Evolutionary conservation across 2,888 invertebrate genomes (phyloP), one percentile per base, ranked within the genome.

Genomic region (Acrobasis consociella): DNA sequence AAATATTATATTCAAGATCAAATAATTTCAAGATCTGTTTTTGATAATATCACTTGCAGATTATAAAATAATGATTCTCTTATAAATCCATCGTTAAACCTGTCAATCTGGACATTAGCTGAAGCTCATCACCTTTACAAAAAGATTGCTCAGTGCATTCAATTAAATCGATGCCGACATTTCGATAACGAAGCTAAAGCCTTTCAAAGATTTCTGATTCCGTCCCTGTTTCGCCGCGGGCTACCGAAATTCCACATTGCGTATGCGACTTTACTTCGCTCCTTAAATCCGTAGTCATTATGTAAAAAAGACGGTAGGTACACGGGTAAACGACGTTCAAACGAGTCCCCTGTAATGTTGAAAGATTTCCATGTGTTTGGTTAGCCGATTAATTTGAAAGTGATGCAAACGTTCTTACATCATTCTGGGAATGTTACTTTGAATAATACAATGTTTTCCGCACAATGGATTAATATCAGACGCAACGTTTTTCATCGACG

Each of bases 211-310:
- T 62, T 38, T 62, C 62, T 49, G 53, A 55, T 62, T 83, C 75
- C 81, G 76, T 71, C 78, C 79, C 82, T 80, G 81, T 69, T 66
- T 72, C 72, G 86, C 88, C 84, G 77, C 80, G 81, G 87, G 87
- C 89, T 86, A 87, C 87, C 85, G 83, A 87, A 88, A 88, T 87
- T 87, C 85, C 82, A 75, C 74, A 72, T 78, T 77, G 53, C 50
- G 46, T 75, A 76, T 72, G 75, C 70, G 69, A 74, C 65, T 75
- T 74, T 77, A 77, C 79, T 77, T 75, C 75, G 69, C 74, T 76
- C 76, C 80, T 82, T 83, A 81, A 60, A 60, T 60, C 60, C 60
- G 51, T 72, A 60, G 50, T 60, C 60, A 39, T 51, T 60, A 60
- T 60, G 39, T 62, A 39, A 59, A 60, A 58, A 51, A 51, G 16